These are phyloP conservation scores for Plusia festucae DNA, from an alignment of 2,888 invertebrate genomes.

Conservation along the genomic window DNA sequence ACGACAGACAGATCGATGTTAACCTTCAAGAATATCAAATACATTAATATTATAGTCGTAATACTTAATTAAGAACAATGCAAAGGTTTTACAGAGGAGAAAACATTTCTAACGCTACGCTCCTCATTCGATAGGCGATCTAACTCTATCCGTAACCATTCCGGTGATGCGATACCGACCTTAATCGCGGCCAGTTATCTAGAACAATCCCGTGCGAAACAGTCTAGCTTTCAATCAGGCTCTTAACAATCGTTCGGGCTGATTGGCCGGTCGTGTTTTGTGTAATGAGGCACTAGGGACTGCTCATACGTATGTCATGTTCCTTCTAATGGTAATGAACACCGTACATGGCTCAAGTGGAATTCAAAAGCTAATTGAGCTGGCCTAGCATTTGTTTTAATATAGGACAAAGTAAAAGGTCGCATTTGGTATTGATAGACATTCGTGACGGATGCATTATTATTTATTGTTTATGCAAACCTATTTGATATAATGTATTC, in stretches of 20 bases:
- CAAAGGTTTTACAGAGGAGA: not conserved
- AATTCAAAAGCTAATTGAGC: slow-evolving; percentile 64
- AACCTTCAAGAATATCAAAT: not conserved
- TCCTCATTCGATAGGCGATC: slow-evolving; percentile 42
- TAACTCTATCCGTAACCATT: slow-evolving; percentile 43
- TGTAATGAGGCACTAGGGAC: slow-evolving; percentile 75
- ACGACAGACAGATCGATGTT: not conserved
- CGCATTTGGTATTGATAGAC: slow-evolving; percentile 49
- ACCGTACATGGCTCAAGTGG: slow-evolving; percentile 67
- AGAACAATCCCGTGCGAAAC: slow-evolving; percentile 76
- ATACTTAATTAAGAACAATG: not conserved
- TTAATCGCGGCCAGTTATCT: slow-evolving; percentile 51
- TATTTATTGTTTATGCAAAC: slow-evolving; percentile 41
- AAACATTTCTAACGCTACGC: slow-evolving; percentile 23
- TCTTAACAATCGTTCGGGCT: slow-evolving; percentile 74
- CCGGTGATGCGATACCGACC: slow-evolving; percentile 55
- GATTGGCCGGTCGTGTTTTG: slow-evolving; percentile 80
- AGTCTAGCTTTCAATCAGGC: slow-evolving; percentile 77
- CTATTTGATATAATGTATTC: slow-evolving; percentile 35
- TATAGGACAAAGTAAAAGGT: slow-evolving; percentile 57
- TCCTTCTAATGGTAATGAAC: slow-evolving; percentile 67
- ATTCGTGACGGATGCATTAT: slow-evolving; percentile 41
- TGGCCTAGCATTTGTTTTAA: slow-evolving; percentile 57
- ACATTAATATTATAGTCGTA: not conserved
- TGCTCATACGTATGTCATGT: slow-evolving; percentile 75